Evolutionary conservation across 1,140 invertebrate genomes (phyloP).

Genomic region (Proales similis): DNA sequence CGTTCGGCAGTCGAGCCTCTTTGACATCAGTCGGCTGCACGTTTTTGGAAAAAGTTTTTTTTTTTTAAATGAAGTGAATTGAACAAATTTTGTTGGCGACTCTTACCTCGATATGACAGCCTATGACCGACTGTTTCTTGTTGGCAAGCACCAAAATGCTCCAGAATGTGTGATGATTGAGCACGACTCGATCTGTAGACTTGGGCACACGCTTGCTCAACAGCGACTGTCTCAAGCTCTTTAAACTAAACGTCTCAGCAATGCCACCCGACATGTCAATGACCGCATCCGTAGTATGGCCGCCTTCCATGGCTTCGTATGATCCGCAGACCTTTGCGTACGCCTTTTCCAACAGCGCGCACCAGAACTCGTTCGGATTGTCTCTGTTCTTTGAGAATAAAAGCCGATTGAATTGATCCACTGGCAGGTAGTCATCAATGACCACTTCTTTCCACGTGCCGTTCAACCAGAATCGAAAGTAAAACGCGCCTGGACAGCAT

Average conservation of each 20-base stretch:
- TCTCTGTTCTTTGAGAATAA: slow-evolving; percentile 37
- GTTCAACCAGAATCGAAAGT: slow-evolving; percentile 55
- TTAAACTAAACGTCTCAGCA: slow-evolving; percentile 50
- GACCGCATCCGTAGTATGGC: slow-evolving; percentile 48
- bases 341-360: slow-evolving; percentile 56
- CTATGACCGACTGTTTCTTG: slow-evolving; percentile 19
- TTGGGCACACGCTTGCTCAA: background rate
- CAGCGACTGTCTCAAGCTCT: slow-evolving; percentile 33
- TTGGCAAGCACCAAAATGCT: slow-evolving; percentile 16
- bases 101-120: slow-evolving; percentile 34
- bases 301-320: slow-evolving; percentile 47
- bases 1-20: slow-evolving; percentile 12
- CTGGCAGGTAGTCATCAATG: slow-evolving; percentile 55
- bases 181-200: background rate
- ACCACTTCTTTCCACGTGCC: slow-evolving; percentile 54
- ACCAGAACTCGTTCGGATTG: slow-evolving; percentile 54
- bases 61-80: background rate
- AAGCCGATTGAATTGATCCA: slow-evolving; percentile 36
- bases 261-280: slow-evolving; percentile 48
- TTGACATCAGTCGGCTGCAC: slow-evolving; percentile 5
- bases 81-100: background rate
- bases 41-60: background rate
- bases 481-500: slow-evolving; percentile 42
- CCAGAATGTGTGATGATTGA: slow-evolving; percentile 30
- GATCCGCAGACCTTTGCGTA: slow-evolving; percentile 54